Percentiles rank a stretch among this genome's conserved stretches.
phyloP scores from a whole-genome alignment of 2,113 vertebrate genomes.

The Brachionichthys hirsutus region DNA sequence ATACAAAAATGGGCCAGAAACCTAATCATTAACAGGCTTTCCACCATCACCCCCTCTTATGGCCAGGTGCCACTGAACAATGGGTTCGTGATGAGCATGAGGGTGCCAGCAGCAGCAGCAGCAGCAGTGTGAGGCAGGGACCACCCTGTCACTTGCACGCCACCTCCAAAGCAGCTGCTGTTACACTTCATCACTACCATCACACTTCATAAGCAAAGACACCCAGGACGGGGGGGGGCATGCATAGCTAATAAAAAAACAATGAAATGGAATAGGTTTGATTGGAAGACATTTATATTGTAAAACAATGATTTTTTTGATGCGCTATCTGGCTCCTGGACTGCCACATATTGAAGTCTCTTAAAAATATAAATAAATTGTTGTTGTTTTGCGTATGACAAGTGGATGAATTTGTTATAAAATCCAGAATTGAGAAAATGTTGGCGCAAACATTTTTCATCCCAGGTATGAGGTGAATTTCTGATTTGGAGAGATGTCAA shows the following conservation, averaged over 20 bases:
- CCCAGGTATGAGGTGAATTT: too few relatives aligned
- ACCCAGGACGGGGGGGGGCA: slow-evolving; percentile 37
- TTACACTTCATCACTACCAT: slow-evolving; percentile 67
- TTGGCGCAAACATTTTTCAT: too few relatives aligned
- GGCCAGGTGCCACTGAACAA: slow-evolving; percentile 69
- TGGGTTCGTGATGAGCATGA: slow-evolving; percentile 68
- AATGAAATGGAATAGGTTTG: slow-evolving; percentile 13
- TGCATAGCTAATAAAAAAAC: slow-evolving; percentile 19
- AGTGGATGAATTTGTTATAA: too few relatives aligned
- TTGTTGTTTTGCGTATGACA: background rate
- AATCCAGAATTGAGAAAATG: too few relatives aligned
- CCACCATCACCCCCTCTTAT: slow-evolving; percentile 34
- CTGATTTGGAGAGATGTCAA: too few relatives aligned
- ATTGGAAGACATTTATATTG: slow-evolving; percentile 19
- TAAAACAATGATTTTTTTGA: background rate
- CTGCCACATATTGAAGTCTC: too few relatives aligned
- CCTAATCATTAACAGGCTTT: slow-evolving; percentile 44
- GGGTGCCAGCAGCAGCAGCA: slow-evolving; percentile 66
- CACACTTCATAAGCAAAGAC: slow-evolving; percentile 65
- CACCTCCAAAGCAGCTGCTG: slow-evolving; percentile 51
- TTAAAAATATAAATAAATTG: background rate
- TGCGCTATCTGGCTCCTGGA: background rate
- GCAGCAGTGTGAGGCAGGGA: slow-evolving; percentile 46
- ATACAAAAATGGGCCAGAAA: slow-evolving; percentile 9
- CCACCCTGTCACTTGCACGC: slow-evolving; percentile 69